Conservation (phyloP, 2,113 vertebrate species). For the Platysteira castanea region DNA sequence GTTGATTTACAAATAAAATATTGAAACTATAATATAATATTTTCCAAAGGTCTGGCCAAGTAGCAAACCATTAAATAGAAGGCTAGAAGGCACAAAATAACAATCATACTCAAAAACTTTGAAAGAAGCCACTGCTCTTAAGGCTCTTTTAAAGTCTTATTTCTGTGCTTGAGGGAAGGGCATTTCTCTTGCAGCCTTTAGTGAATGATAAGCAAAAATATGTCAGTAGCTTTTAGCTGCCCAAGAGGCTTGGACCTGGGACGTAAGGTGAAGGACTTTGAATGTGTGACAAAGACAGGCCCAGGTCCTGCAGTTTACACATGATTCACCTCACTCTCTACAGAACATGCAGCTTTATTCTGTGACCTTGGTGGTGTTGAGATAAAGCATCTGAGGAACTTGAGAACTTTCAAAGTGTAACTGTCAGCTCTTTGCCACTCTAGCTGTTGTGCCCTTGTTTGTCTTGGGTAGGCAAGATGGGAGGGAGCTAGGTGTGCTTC, state of each 20-base stretch:
- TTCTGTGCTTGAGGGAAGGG: not conserved
- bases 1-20: not conserved
- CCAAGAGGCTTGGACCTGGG: not conserved
- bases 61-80: not conserved
- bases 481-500: not conserved
- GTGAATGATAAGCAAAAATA: not conserved
- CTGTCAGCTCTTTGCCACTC: not conserved
- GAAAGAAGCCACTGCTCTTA: not conserved
- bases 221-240: not conserved
- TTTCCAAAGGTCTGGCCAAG: not conserved
- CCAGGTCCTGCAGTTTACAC: not conserved
- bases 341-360: not conserved
- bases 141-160: not conserved
- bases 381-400: not conserved
- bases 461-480: not conserved
- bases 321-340: not conserved
- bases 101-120: not conserved
- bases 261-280: not conserved
- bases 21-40: not conserved
- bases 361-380: not conserved
- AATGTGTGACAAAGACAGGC: not conserved
- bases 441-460: not conserved
- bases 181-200: not conserved
- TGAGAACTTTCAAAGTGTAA: not conserved
- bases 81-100: not conserved